These are phyloP conservation scores for Lepus townsendii DNA, from an alignment of 2,797 vertebrate genomes.

Conservation along the genomic window DNA sequence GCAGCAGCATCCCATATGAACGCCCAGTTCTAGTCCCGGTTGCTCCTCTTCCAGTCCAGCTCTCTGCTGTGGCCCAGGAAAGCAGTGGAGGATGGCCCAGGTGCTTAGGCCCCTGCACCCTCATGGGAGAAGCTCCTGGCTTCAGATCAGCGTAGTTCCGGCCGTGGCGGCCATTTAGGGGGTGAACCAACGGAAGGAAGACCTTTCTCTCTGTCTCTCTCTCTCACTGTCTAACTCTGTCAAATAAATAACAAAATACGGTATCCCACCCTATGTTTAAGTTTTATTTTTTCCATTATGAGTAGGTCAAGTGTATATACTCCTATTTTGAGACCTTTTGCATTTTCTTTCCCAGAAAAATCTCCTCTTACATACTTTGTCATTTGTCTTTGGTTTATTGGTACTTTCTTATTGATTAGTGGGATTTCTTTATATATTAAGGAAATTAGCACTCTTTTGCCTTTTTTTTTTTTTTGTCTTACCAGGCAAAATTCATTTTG, in stretches of 20 bases:
- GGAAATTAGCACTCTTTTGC: neutral
- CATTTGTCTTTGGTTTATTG: conserved; percentile 38
- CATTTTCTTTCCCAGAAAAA: conserved; percentile 10
- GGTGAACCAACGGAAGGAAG: too few relatives aligned
- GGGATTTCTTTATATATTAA: conserved; percentile 45
- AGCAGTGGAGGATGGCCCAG: neutral
- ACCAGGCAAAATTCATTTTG: conserved; percentile 15
- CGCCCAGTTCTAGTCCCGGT: too few relatives aligned
- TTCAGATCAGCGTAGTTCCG: too few relatives aligned
- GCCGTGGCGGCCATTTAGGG: too few relatives aligned
- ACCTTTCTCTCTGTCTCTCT: too few relatives aligned
- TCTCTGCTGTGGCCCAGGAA: too few relatives aligned
- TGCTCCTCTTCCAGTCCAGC: too few relatives aligned
- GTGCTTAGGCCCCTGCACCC: too few relatives aligned
- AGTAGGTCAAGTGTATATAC: neutral
- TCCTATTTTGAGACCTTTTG: conserved; percentile 20
- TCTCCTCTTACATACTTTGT: neutral
- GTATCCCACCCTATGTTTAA: neutral
- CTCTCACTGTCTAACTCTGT: too few relatives aligned
- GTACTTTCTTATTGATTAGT: neutral
- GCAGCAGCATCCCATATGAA: too few relatives aligned
- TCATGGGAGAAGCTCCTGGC: too few relatives aligned
- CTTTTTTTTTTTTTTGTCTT: conserved; percentile 33
- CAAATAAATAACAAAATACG: neutral
- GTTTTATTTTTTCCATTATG: conserved; percentile 14